These are phyloP conservation scores for Ceryle rudis DNA, from an alignment of 2,797 vertebrate genomes.

Conservation along the genomic window DNA sequence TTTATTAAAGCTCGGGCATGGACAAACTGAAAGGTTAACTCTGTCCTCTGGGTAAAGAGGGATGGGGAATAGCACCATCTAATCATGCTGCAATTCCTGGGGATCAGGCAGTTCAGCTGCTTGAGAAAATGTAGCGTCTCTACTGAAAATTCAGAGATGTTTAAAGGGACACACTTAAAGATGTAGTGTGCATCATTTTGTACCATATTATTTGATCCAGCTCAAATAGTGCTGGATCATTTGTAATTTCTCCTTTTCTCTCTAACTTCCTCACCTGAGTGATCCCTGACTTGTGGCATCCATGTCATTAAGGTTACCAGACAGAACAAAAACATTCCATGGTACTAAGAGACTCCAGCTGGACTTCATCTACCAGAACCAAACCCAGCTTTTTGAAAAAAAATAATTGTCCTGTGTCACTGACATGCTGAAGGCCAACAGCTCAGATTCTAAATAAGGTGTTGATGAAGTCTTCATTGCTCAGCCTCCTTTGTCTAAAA, in stretches of 20 bases:
- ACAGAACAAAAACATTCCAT: not conserved
- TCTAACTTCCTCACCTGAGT: not conserved
- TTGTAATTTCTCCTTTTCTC: not conserved
- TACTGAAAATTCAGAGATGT: not conserved
- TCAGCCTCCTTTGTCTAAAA: not conserved
- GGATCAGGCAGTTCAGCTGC: not conserved
- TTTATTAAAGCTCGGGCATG: constrained; percentile 29
- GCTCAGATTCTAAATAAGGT: not conserved
- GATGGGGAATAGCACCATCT: not conserved
- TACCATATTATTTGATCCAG: not conserved
- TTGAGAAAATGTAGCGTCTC: not conserved
- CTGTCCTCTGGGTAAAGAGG: not conserved
- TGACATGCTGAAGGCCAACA: not conserved
- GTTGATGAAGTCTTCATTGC: not conserved
- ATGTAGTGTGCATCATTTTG: not conserved
- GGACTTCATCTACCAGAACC: not conserved
- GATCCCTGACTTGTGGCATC: not conserved
- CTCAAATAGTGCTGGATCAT: not conserved
- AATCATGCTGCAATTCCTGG: not conserved
- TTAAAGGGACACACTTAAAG: not conserved
- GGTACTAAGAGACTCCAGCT: not conserved
- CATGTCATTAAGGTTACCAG: not conserved
- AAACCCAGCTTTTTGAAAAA: not conserved
- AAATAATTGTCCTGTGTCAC: not conserved
- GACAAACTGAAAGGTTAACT: constrained; percentile 49